phyloP scores from a whole-genome alignment of 2,888 invertebrate species.

The Bedellia somnulentella region DNA sequence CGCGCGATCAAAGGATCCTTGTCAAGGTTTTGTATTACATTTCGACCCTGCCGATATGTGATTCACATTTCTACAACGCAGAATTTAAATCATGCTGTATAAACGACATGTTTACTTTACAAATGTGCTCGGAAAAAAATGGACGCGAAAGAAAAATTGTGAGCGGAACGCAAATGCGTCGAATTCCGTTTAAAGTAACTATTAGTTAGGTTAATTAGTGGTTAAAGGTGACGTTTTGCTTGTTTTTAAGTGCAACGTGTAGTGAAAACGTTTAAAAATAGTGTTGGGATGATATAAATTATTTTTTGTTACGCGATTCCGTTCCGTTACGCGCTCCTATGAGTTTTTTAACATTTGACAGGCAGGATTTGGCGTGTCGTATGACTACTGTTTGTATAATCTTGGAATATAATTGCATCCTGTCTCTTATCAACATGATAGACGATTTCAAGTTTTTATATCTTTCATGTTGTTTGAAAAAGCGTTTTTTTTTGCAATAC shows the following conservation, averaged over 20 bases:
- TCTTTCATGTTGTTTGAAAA: no score
- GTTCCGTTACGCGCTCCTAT: slow-evolving; percentile 30
- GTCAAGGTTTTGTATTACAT: slow-evolving; percentile 34
- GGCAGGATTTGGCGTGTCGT: slow-evolving; percentile 42
- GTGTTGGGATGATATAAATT: slow-evolving; percentile 36
- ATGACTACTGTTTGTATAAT: slow-evolving; percentile 23
- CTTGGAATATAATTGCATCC: slow-evolving; percentile 24
- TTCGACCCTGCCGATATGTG: slow-evolving; percentile 11
- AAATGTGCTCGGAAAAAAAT: slow-evolving; percentile 7
- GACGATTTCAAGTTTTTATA: no score
- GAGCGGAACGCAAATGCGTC: slow-evolving; percentile 20
- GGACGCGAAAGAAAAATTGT: slow-evolving; percentile 18
- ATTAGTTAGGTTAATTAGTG: slow-evolving; percentile 48
- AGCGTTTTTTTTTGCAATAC: no score
- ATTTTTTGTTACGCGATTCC: slow-evolving; percentile 43
- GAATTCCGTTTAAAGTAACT: slow-evolving; percentile 22
- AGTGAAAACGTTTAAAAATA: slow-evolving; percentile 13
- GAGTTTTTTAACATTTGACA: slow-evolving; percentile 36
- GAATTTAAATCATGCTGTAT: background rate
- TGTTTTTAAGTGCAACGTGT: slow-evolving; percentile 1
- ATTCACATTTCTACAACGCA: background rate
- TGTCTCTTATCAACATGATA: slow-evolving; percentile 19
- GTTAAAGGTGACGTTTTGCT: slow-evolving; percentile 12
- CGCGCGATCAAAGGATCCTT: slow-evolving; percentile 41
- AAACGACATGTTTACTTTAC: slow-evolving; percentile 1